These are phyloP conservation scores for Spongilla lacustris DNA, from an alignment of 37 sponge, comb jelly and placozoan species.

Conservation along the genomic window DNA sequence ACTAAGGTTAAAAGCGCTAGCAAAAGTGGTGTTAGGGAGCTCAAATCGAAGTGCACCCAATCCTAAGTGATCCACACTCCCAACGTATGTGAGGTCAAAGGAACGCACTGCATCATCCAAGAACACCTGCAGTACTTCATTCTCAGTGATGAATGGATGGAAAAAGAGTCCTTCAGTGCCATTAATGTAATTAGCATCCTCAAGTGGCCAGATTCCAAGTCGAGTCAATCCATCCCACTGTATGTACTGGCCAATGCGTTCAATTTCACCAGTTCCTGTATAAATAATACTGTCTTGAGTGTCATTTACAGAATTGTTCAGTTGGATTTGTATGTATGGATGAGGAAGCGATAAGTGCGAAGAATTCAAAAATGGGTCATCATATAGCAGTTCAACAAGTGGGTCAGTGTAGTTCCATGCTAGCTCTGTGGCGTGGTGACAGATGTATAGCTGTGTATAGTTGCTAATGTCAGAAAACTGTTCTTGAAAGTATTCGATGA, in stretches of 20 bases:
- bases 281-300: slow-evolving; percentile 41
- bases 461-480: not conserved
- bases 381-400: slow-evolving; percentile 44
- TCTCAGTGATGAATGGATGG: slow-evolving; percentile 62
- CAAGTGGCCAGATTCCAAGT: slow-evolving; percentile 50
- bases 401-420: slow-evolving; percentile 78
- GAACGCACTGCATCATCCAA: slow-evolving; percentile 77
- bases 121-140: slow-evolving; percentile 66
- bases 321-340: slow-evolving; percentile 52
- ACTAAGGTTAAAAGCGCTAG: slow-evolving; percentile 32
- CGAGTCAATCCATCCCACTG: slow-evolving; percentile 67
- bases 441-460: slow-evolving; percentile 31
- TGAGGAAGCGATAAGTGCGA: not conserved
- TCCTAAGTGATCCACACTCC: slow-evolving; percentile 36
- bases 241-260: slow-evolving; percentile 51
- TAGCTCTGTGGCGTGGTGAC: slow-evolving; percentile 48
- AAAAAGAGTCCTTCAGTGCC: slow-evolving; percentile 91
- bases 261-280: slow-evolving; percentile 66
- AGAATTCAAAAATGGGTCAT: not conserved
- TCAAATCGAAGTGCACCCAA: slow-evolving; percentile 61
- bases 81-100: slow-evolving; percentile 49
- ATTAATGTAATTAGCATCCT: slow-evolving; percentile 57
- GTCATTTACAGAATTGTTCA: slow-evolving; percentile 59
- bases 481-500: not conserved
- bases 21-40: slow-evolving; percentile 42